Evolutionary conservation across 2,797 vertebrate genomes (phyloP).

Genomic region (Galago senegalensis): DNA sequence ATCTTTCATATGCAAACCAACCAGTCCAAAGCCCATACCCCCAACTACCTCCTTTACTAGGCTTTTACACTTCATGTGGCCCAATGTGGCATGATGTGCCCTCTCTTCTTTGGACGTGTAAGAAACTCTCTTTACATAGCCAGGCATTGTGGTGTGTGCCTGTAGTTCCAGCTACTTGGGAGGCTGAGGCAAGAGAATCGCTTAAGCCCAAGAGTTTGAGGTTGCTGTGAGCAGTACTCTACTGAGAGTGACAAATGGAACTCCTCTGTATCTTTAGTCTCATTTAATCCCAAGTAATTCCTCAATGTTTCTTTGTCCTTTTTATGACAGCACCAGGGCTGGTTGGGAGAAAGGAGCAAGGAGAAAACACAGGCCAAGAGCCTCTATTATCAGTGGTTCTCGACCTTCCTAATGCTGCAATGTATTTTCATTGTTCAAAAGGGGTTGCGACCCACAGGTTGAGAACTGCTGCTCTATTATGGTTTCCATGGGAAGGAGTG

Average conservation of each 20-base stretch:
- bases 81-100: neutral
- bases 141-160: too few relatives aligned
- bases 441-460: too few relatives aligned
- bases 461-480: too few relatives aligned
- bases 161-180: too few relatives aligned
- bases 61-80: neutral
- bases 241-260: too few relatives aligned
- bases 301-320: neutral
- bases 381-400: too few relatives aligned
- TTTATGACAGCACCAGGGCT: neutral
- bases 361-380: neutral
- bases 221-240: too few relatives aligned
- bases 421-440: too few relatives aligned
- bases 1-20: neutral
- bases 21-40: neutral
- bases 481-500: neutral
- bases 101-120: neutral
- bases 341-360: neutral
- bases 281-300: neutral
- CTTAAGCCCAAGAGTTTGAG: too few relatives aligned
- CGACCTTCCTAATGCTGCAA: too few relatives aligned
- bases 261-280: neutral
- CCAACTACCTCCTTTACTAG: neutral
- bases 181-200: too few relatives aligned
- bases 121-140: neutral